Conservation (phyloP, 2,888 invertebrate genomes). For the Himalopsyche kuldschensis region DNA sequence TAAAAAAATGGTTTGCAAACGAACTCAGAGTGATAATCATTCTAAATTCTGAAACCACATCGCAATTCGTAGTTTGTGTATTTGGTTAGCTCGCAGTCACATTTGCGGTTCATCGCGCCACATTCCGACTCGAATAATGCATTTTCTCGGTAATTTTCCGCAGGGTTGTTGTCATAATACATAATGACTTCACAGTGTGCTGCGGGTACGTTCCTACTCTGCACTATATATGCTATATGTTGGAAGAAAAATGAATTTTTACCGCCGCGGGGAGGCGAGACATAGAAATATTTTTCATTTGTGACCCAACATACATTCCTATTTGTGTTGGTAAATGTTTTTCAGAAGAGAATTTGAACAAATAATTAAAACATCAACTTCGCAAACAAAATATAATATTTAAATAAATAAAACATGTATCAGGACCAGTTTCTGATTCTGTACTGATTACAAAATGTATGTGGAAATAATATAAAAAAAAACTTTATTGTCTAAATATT, state of each 20-base stretch:
- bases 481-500: too few relatives aligned
- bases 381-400: too few relatives aligned
- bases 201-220: constrained; percentile 5
- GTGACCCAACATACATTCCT: background rate
- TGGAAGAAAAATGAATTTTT: constrained; percentile 18
- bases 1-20: background rate
- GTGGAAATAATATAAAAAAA: too few relatives aligned
- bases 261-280: background rate
- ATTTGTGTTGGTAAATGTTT: background rate
- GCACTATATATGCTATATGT: background rate
- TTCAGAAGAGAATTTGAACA: background rate
- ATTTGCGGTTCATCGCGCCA: background rate
- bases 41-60: background rate
- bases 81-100: background rate
- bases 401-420: background rate
- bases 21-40: background rate
- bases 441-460: too few relatives aligned
- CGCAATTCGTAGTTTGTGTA: background rate
- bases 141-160: constrained; percentile 31
- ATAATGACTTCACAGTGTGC: constrained; percentile 21
- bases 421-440: too few relatives aligned
- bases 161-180: constrained; percentile 26
- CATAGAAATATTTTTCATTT: background rate
- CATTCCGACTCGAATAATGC: background rate
- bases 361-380: background rate